Evolutionary conservation across 1,140 invertebrate species (phyloP).

Genomic region (Radopholus similis): DNA sequence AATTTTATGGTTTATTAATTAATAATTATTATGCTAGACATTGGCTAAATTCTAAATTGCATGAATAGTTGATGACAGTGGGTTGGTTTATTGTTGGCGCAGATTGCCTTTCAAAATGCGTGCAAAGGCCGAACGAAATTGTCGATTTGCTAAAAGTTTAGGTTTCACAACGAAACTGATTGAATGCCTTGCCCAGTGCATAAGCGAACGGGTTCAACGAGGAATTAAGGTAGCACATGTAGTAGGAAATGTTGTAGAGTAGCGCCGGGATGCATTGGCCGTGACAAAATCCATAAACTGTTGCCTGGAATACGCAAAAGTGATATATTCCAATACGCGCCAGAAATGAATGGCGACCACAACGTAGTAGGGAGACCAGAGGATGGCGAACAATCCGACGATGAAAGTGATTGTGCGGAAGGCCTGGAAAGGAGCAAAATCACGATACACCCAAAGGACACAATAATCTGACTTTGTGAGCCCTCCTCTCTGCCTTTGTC

Average conservation of each 20-base stretch:
- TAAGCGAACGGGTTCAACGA: slow-evolving; percentile 98
- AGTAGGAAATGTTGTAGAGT: slow-evolving; percentile 70
- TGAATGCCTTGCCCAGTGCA: slow-evolving; percentile 67
- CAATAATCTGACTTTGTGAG: too few relatives aligned
- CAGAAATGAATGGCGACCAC: slow-evolving; percentile 51
- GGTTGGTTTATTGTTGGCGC: too few relatives aligned
- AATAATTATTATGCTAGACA: too few relatives aligned
- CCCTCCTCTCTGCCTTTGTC: slow-evolving; percentile 57
- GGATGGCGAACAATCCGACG: slow-evolving; percentile 57
- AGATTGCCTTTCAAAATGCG: slow-evolving; percentile 70
- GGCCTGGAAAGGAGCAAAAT: slow-evolving; percentile 39
- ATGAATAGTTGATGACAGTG: too few relatives aligned
- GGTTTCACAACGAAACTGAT: background rate
- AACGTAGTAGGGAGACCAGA: slow-evolving; percentile 60
- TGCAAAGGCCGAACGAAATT: slow-evolving; percentile 97
- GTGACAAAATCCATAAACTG: slow-evolving; percentile 58
- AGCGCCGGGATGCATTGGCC: slow-evolving; percentile 56
- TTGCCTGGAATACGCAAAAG: slow-evolving; percentile 43
- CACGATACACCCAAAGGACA: slow-evolving; percentile 50
- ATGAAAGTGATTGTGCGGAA: slow-evolving; percentile 59
- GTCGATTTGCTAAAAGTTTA: slow-evolving; percentile 77
- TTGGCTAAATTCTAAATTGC: too few relatives aligned
- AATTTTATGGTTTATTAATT: too few relatives aligned
- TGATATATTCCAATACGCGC: background rate
- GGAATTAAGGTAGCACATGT: slow-evolving; percentile 96